Evolutionary conservation across 2,797 vertebrate species (phyloP), one percentile per base, ranked within the genome.

Genomic region (Linurgus olivaceus): DNA sequence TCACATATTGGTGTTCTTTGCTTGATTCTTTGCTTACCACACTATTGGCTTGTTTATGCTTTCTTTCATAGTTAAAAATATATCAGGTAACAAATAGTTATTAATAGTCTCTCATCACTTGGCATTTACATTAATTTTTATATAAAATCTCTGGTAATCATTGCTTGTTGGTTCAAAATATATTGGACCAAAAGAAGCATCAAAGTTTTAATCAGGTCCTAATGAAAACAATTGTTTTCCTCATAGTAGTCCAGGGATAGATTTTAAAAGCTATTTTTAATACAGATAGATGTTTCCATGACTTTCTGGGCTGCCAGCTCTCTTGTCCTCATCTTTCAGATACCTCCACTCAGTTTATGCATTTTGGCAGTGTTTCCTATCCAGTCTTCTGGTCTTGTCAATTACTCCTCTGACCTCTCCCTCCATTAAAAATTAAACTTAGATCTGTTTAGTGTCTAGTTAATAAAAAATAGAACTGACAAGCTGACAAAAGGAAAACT

Each of bases 381-480:
- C 38, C 45, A 92, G 65, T 76, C 66, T 90, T 92, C 74, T 63
- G 38, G 37, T 90, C 63, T 72, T 90, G 71, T 79, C 90, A 95
- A 51, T 94, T 94, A 90, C n/a, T 83, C 5, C n/a, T 33, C 47
- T 73, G 81, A 91, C 48, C 35, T 76, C 44, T 35, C 6, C 26
- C 9, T 76, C 52, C 17, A 93, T 90, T 79, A 87, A 93, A 96
- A 94, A 91, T 92, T 77, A 93, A 96, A 90, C 57, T 79, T 90
- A 66, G 68, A 88, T n/a, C 59, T 47, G 63, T 70, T 92, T 65
- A 74, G 35, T 68, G 48, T 86, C 61, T 94, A 77, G 42, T 86
- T 79, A 97, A 94, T 93, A 88, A 73, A 87, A 96, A 93, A 91
- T 83, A 24, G 77, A 96, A 92, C 54, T 76, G 90, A 92, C 90